phyloP scores from a whole-genome alignment of 2,113 vertebrate species.

The Aldabrachelys gigantea region DNA sequence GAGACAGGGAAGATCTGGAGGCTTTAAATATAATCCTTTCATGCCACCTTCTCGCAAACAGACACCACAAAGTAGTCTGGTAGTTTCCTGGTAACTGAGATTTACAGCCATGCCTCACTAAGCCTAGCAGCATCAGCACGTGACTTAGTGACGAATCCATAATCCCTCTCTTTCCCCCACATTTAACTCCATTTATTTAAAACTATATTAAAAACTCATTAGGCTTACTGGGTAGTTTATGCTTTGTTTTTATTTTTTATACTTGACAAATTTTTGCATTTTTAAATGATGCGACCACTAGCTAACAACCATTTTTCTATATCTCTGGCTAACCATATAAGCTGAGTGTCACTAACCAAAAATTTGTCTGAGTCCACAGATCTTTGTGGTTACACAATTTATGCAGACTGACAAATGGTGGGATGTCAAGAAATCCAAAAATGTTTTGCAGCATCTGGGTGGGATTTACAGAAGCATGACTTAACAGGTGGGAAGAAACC shows the following conservation, averaged over 20 bases:
- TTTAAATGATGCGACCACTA: neutral
- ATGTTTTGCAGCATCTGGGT: neutral
- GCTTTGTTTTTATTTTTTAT: no score
- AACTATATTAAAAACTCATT: neutral
- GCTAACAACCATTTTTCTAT: neutral
- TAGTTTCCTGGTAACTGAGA: neutral
- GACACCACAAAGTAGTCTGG: neutral
- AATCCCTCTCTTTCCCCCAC: neutral
- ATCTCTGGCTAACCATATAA: neutral
- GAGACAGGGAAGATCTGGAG: neutral
- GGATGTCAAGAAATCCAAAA: neutral
- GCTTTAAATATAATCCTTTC: neutral
- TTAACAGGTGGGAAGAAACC: neutral
- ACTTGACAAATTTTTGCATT: neutral
- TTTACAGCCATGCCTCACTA: neutral
- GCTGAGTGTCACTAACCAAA: neutral
- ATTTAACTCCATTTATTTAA: neutral
- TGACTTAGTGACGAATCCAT: neutral
- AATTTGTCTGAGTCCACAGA: neutral
- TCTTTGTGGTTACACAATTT: neutral
- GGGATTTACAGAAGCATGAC: neutral
- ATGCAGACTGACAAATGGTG: neutral
- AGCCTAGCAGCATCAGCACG: neutral
- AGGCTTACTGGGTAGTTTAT: no score
- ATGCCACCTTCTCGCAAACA: neutral